These are phyloP conservation scores for Melieria crassipennis DNA, from an alignment of 2,888 invertebrate genomes.

Conservation along the genomic window DNA sequence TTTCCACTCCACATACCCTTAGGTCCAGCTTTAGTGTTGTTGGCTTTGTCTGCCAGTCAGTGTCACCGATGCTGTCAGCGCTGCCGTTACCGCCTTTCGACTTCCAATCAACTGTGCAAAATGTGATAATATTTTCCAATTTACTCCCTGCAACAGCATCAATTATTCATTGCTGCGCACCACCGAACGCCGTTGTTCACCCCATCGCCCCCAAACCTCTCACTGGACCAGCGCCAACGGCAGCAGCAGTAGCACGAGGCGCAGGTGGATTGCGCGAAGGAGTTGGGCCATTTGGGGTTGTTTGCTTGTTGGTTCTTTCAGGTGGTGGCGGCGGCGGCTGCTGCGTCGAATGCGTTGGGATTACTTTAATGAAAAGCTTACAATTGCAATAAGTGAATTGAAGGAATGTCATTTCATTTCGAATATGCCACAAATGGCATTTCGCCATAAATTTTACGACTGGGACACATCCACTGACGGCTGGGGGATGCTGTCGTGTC, in stretches of 20 bases:
- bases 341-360: not conserved
- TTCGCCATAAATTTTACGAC: no score
- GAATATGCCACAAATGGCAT: no score
- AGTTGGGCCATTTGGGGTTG: not conserved
- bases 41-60: no score
- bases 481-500: no score
- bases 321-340: not conserved
- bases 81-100: not conserved
- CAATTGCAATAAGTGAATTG: conserved; percentile 3
- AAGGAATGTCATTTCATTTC: no score
- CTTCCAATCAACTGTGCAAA: conserved; percentile 35
- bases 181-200: not conserved
- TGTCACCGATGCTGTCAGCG: conserved; percentile 13
- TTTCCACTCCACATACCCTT: no score
- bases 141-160: conserved; percentile 16
- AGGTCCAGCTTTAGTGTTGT: no score
- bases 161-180: conserved; percentile 22
- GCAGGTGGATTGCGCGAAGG: no score
- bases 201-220: not conserved
- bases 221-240: no score
- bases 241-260: no score
- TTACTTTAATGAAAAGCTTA: conserved; percentile 3
- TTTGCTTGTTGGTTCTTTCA: conserved; percentile 6
- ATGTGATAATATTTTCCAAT: conserved; percentile 38
- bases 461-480: no score